These are phyloP conservation scores for Ciconia nigra DNA, from an alignment of 2,797 vertebrate genomes.

Conservation along the genomic window DNA sequence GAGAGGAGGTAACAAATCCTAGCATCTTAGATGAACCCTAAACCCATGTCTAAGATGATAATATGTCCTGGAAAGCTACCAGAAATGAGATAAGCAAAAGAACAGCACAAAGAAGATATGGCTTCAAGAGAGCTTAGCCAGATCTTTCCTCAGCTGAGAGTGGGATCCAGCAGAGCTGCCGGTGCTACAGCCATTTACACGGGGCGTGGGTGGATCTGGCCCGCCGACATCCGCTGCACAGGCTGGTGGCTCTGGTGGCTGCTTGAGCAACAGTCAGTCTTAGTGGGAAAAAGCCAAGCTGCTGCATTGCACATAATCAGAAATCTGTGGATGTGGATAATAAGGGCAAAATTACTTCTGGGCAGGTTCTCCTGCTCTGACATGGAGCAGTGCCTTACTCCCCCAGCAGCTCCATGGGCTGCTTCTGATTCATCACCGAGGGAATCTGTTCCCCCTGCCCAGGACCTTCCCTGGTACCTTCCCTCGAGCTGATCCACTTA, in stretches of 20 bases:
- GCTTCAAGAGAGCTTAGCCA: not conserved
- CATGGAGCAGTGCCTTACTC: not conserved
- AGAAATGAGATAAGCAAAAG: not conserved
- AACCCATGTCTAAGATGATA: not conserved
- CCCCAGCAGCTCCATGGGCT: not conserved
- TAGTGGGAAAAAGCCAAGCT: not conserved
- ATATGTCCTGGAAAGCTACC: not conserved
- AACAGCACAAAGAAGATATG: not conserved
- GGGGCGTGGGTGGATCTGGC: not conserved
- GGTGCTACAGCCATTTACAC: fast-evolving
- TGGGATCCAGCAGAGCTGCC: not conserved
- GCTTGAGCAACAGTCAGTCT: not conserved
- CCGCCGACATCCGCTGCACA: fast-evolving
- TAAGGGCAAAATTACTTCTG: not conserved
- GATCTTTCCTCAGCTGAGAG: not conserved
- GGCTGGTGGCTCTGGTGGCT: not conserved
- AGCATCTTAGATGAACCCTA: not conserved
- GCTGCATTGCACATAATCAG: fast-evolving
- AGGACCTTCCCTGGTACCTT: not conserved
- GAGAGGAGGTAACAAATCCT: not conserved
- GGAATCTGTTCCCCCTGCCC: not conserved
- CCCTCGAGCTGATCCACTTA: fast-evolving
- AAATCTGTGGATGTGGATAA: not conserved
- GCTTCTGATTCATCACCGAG: not conserved
- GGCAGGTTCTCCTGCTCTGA: not conserved